These are phyloP conservation scores for Allobates femoralis DNA, from an alignment of 2,797 vertebrate genomes.

Conservation along the genomic window DNA sequence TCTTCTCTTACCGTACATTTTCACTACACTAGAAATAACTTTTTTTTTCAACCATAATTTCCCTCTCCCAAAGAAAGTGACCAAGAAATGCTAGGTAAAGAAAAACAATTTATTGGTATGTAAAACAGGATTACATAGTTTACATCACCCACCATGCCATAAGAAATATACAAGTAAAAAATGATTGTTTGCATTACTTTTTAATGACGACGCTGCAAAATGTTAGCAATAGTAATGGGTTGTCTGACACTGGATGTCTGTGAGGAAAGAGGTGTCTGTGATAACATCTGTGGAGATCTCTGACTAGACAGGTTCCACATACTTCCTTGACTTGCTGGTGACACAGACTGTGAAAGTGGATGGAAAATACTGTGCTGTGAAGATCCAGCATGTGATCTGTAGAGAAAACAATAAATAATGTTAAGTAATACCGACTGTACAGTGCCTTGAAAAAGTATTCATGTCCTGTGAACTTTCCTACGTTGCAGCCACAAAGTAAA, in stretches of 20 bases:
- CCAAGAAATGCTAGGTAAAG: not conserved
- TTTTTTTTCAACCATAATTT: too few relatives aligned
- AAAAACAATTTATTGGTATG: not conserved
- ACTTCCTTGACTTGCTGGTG: slow-evolving; percentile 64
- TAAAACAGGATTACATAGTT: not conserved
- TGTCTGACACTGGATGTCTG: slow-evolving; percentile 60
- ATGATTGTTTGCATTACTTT: not conserved
- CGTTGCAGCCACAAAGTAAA: too few relatives aligned
- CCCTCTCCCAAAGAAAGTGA: too few relatives aligned
- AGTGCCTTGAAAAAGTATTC: too few relatives aligned
- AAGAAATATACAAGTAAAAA: not conserved
- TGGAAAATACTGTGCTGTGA: slow-evolving; percentile 48
- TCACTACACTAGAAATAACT: too few relatives aligned
- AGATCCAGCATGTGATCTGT: slow-evolving; percentile 63
- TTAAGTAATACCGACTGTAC: not conserved
- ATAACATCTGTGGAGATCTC: slow-evolving; percentile 69
- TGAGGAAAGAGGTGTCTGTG: slow-evolving; percentile 73
- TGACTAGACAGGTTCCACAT: slow-evolving; percentile 72
- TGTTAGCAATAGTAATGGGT: slow-evolving; percentile 72
- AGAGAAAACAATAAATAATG: not conserved
- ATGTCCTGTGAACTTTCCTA: too few relatives aligned
- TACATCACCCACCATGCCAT: not conserved
- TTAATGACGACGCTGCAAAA: slow-evolving; percentile 70
- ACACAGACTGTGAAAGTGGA: slow-evolving; percentile 50
- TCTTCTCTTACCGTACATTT: too few relatives aligned